Evolutionary conservation across 2,888 invertebrate genomes (phyloP), one percentile per base, ranked within the genome.

Genomic region (Coremacera marginata): DNA sequence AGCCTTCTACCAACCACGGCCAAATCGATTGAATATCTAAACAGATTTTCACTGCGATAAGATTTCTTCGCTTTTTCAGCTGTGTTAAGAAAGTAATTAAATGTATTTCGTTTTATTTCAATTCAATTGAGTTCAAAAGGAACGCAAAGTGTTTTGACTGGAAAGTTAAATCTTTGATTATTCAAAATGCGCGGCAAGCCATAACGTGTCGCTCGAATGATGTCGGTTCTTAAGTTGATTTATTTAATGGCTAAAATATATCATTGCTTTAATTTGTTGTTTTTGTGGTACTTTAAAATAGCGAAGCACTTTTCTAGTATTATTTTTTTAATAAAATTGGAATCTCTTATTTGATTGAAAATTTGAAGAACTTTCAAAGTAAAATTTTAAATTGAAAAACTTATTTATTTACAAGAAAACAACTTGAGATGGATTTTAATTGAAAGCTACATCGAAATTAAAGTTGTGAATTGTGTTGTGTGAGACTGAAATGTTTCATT

Each of bases 71-170:
- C 60, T 22, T 37, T 19, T 16, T 7, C 63, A 5, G 57, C 27
- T 55, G 55, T 16, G 3, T 16, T 7, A 31, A 31, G 55, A 55
- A 71, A 57, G 57, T 71, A 71, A 71, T 71, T 71, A 57, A 70
- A 70, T 70, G 34, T 55, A 55, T 70, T 65, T 55, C 70, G 22
- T 70, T 65, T 34, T 11, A 65, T 25, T 68, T 68, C 22, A 51
- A 11, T 51, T 25, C 68, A 31, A 27, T 31, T 31, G 16, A 22
- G 27, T 68, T 51, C 27, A 22, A 25, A 68, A 25, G 16, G 68
- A 67, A 67, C 3, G 67, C 25, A 25, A 25, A 22, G 19, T n/a
- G 37, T 37, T 34, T 65, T 65, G 37, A 44, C 27, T 63, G 31
- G 11, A 25, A 31, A 9, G 65, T 37, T n/a, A 60, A 60, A 60